Conservation (phyloP, 2,797 vertebrate species). For the Ctenochaetus hawaiiensis region DNA sequence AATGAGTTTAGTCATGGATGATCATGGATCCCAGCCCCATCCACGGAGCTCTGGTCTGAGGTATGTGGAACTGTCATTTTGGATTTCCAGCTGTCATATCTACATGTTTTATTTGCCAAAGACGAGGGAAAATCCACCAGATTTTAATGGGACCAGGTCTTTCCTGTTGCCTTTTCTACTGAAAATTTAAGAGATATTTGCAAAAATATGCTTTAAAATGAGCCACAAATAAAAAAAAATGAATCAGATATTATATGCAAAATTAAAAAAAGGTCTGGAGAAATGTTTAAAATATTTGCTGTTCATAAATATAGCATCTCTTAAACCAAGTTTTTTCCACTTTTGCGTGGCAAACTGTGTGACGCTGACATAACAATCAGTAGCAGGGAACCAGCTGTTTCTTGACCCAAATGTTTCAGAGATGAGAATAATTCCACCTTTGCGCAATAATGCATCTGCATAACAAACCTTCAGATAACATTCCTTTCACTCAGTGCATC, state of each 20-base stretch:
- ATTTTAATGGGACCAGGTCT: background rate
- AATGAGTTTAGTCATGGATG: constrained; percentile 83
- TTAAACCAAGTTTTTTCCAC: background rate
- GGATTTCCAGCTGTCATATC: constrained; percentile 29
- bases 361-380: background rate
- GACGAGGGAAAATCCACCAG: background rate
- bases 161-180: background rate
- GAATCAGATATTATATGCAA: background rate
- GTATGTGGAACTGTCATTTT: constrained; percentile 70
- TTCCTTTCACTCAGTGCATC: constrained; percentile 54
- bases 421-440: constrained; percentile 27
- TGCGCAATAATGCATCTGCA: constrained; percentile 43
- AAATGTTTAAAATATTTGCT: background rate
- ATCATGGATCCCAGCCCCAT: constrained; percentile 76
- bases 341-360: background rate
- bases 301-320: constrained; percentile 1
- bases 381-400: constrained; percentile 38
- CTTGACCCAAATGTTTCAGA: constrained; percentile 4
- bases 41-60: constrained; percentile 75
- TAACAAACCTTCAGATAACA: constrained; percentile 33
- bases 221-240: background rate
- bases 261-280: background rate
- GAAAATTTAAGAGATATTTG: background rate
- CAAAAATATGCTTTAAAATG: background rate
- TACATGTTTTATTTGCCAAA: constrained; percentile 20